Conservation (phyloP, 2,888 invertebrate genomes). For the Allolobophora icterica region DNA sequence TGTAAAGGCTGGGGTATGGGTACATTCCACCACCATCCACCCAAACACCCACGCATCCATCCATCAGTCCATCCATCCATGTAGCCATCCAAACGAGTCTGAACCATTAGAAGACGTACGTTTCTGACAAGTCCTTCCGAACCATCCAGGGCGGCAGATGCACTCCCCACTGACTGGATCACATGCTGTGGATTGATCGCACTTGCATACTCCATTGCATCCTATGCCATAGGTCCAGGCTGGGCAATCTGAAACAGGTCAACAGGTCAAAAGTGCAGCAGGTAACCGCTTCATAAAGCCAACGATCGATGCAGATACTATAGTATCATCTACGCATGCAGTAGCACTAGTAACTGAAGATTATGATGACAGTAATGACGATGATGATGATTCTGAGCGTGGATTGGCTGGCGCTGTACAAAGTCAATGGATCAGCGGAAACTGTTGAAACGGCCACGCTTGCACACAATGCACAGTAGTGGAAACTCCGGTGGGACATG, state of each 20-base stretch:
- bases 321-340: too few species aligned
- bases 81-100: neutral
- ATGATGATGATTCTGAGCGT: too few species aligned
- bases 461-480: too few species aligned
- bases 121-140: conserved; percentile 54
- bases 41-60: neutral
- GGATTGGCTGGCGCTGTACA: too few species aligned
- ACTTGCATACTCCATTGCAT: conserved; percentile 76
- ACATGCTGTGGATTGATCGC: conserved; percentile 76
- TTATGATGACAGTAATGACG: too few species aligned
- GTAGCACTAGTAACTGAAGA: too few species aligned
- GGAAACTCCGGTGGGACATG: too few species aligned
- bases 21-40: neutral
- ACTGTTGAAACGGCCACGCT: too few species aligned
- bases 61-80: neutral
- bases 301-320: neutral
- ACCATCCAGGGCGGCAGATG: conserved; percentile 58
- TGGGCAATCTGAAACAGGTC: conserved; percentile 42
- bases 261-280: neutral
- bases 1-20: too few species aligned
- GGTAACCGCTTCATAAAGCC: neutral
- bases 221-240: conserved; percentile 76
- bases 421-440: too few species aligned
- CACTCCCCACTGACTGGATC: conserved; percentile 63
- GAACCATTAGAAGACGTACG: conserved; percentile 51